Conservation (phyloP, 1,140 invertebrate species). For the Bacillus rossius region DNA sequence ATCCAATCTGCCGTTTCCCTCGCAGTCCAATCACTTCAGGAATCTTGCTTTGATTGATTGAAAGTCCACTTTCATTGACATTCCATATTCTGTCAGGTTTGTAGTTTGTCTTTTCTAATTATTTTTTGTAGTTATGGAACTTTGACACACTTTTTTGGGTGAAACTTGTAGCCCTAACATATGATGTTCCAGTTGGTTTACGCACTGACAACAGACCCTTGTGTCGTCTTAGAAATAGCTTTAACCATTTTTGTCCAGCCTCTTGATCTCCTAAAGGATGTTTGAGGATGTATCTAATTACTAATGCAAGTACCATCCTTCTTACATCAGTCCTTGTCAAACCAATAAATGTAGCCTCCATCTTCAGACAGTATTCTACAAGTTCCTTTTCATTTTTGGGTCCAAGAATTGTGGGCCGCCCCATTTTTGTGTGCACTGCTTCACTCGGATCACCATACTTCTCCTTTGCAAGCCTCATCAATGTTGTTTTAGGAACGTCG, state of each 20-base stretch:
- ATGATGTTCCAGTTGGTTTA: conserved; percentile 26
- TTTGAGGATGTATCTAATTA: background rate
- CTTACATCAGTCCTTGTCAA: background rate
- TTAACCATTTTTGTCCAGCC: conserved; percentile 2
- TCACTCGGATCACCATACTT: too few relatives aligned
- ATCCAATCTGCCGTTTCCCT: conserved; percentile 31
- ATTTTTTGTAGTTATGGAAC: conserved; percentile 34
- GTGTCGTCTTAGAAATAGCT: conserved; percentile 17
- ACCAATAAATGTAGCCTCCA: too few relatives aligned
- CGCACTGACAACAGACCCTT: conserved; percentile 1
- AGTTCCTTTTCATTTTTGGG: too few relatives aligned
- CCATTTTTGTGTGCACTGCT: too few relatives aligned
- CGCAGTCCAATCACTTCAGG: conserved; percentile 25
- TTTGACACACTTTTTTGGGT: conserved; percentile 27
- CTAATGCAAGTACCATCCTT: background rate
- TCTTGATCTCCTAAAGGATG: background rate
- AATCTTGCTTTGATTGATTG: conserved; percentile 32
- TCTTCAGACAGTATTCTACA: too few relatives aligned
- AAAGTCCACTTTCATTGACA: conserved; percentile 34
- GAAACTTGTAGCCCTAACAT: conserved; percentile 30
- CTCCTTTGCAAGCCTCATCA: too few relatives aligned
- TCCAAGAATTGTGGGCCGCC: too few relatives aligned
- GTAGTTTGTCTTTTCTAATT: conserved; percentile 18
- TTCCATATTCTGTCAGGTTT: conserved; percentile 31
- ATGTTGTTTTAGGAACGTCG: too few relatives aligned